Evolutionary conservation across 2,797 vertebrate genomes (phyloP).

Genomic region (Sebastes trivittatus): DNA sequence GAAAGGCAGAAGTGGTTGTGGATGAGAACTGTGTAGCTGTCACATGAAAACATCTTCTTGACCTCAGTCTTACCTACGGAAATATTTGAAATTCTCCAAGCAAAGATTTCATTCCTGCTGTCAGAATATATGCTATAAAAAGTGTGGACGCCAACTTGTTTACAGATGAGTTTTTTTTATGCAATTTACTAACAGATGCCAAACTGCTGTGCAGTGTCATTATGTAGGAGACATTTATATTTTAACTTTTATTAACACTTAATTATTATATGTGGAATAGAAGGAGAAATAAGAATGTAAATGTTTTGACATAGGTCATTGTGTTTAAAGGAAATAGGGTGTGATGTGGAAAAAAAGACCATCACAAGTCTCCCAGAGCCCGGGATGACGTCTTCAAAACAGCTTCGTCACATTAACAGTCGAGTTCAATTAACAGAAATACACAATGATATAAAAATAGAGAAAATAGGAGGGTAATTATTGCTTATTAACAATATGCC

Average conservation of each 20-base stretch:
- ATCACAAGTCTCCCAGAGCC: too few species aligned
- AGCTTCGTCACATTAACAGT: too few species aligned
- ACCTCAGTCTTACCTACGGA: neutral
- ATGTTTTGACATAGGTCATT: neutral
- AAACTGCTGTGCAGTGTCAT: slow-evolving; percentile 15
- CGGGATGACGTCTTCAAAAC: too few species aligned
- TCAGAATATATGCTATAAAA: neutral
- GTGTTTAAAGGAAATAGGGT: neutral
- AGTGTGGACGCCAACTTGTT: neutral
- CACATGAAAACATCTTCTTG: neutral
- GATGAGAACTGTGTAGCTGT: neutral
- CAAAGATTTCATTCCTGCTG: neutral
- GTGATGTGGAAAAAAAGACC: neutral
- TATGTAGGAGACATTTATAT: neutral
- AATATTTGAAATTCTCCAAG: neutral
- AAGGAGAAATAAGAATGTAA: neutral
- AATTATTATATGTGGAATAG: neutral
- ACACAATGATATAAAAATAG: too few species aligned
- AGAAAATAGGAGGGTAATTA: too few species aligned
- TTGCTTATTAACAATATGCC: neutral
- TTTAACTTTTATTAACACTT: neutral
- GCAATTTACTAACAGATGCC: slow-evolving; percentile 12
- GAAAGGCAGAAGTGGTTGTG: neutral
- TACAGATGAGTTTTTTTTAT: neutral
- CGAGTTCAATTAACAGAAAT: too few species aligned